These are phyloP conservation scores for Bucco capensis DNA, from an alignment of 2,113 vertebrate genomes.

Conservation along the genomic window DNA sequence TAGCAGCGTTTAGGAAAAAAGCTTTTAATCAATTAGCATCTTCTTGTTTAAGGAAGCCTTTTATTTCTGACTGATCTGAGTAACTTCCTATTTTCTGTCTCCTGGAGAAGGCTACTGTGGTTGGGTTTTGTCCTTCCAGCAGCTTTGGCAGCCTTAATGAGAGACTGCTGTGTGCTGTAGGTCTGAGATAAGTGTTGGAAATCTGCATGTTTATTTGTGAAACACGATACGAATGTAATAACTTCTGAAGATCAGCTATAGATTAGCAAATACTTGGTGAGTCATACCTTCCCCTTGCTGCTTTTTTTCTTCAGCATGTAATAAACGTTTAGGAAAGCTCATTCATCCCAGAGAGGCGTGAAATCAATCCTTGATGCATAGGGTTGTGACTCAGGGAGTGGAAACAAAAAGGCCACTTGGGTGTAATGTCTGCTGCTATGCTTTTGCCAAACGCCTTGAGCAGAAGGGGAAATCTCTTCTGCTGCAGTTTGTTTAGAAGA, in stretches of 20 bases:
- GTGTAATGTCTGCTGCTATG: background rate
- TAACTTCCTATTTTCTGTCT: background rate
- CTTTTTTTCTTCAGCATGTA: background rate
- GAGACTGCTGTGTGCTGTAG: slow-evolving; percentile 35
- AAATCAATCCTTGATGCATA: slow-evolving; percentile 51
- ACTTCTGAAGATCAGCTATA: slow-evolving; percentile 26
- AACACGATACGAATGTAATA: slow-evolving; percentile 17
- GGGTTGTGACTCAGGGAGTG: slow-evolving; percentile 52
- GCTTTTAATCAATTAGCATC: background rate
- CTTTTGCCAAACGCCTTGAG: slow-evolving; percentile 40
- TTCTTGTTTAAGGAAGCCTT: background rate
- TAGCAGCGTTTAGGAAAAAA: background rate
- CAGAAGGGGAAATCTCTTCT: slow-evolving; percentile 3
- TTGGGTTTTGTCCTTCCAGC: background rate
- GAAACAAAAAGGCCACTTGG: slow-evolving; percentile 37
- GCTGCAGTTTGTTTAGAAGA: slow-evolving; percentile 30
- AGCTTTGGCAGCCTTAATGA: background rate
- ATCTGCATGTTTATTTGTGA: slow-evolving; percentile 27
- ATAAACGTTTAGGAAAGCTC: slow-evolving; percentile 39
- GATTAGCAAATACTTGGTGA: slow-evolving; percentile 43
- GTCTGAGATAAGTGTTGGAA: slow-evolving; percentile 55
- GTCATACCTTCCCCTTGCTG: slow-evolving; percentile 38
- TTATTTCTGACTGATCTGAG: background rate
- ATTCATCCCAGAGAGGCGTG: slow-evolving; percentile 48
- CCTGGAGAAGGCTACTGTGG: background rate